Conservation (phyloP, 2,113 vertebrate species). For the Ctenomys sociabilis region DNA sequence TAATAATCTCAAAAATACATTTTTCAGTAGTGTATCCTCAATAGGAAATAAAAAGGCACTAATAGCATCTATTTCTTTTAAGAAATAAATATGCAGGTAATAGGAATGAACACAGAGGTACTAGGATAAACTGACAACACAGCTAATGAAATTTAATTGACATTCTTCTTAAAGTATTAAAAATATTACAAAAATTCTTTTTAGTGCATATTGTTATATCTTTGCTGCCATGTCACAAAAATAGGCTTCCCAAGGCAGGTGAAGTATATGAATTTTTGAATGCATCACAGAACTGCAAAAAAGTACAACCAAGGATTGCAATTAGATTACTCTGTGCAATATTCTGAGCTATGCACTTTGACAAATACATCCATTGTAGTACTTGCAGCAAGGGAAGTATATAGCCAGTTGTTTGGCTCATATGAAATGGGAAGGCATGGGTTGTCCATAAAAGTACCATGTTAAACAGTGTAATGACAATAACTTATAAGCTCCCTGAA, state of each 20-base stretch:
- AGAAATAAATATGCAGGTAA: constrained; percentile 84
- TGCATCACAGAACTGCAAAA: constrained; percentile 89
- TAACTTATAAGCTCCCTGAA: constrained; percentile 89
- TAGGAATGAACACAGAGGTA: constrained; percentile 91
- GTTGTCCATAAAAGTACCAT: constrained; percentile 87
- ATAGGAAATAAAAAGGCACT: constrained; percentile 90
- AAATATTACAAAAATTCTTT: constrained; percentile 90
- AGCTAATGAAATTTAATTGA: constrained; percentile 90
- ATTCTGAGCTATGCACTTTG: constrained; percentile 88
- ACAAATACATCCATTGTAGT: constrained; percentile 88
- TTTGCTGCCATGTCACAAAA: constrained; percentile 90
- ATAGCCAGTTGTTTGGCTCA: constrained; percentile 88
- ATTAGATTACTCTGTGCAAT: constrained; percentile 87
- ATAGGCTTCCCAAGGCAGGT: constrained; percentile 91
- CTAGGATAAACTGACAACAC: constrained; percentile 87
- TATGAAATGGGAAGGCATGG: constrained; percentile 88
- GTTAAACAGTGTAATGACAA: constrained; percentile 91
- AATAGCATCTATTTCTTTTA: constrained; percentile 83
- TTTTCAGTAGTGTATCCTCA: constrained; percentile 91
- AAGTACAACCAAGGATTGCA: constrained; percentile 91
- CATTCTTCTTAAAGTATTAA: constrained; percentile 86
- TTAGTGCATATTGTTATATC: constrained; percentile 91
- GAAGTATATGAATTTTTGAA: constrained; percentile 90
- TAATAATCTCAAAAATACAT: constrained; percentile 88
- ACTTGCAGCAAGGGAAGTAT: constrained; percentile 86